These are phyloP conservation scores for Tineola bisselliella DNA, from an alignment of 2,888 invertebrate species.

Conservation along the genomic window DNA sequence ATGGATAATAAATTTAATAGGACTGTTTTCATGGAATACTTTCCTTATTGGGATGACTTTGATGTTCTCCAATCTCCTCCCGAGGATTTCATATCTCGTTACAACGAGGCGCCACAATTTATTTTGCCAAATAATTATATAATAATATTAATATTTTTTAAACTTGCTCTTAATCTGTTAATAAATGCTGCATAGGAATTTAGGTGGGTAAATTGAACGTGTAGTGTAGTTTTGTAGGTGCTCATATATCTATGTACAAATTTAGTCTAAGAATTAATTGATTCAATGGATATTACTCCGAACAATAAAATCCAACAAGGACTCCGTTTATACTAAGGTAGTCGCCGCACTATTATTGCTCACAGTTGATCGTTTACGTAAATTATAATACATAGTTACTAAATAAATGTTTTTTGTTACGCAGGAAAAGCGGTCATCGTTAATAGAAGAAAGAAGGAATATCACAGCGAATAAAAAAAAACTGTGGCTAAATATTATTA, in stretches of 20 bases:
- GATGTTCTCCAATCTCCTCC: constrained; percentile 47
- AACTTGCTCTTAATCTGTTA: background rate
- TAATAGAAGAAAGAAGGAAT: background rate
- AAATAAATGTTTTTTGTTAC: background rate
- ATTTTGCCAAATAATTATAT: background rate
- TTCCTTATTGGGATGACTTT: constrained; percentile 47
- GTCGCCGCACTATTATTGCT: too few species aligned
- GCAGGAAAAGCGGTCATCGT: background rate
- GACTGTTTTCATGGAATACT: background rate
- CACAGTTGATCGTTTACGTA: too few species aligned
- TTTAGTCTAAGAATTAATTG: too few species aligned
- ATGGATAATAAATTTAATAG: background rate
- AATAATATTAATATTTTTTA: background rate
- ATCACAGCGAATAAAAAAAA: background rate
- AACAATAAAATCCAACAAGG: too few species aligned
- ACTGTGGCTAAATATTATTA: background rate
- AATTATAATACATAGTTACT: too few species aligned
- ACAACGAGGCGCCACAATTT: background rate
- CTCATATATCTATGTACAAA: too few species aligned
- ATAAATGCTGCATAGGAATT: background rate
- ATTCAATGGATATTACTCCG: too few species aligned
- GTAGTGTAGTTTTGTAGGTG: background rate
- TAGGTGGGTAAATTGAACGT: background rate
- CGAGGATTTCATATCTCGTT: background rate
- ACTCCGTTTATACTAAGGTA: too few species aligned